phyloP scores from a whole-genome alignment of 2,113 vertebrate species.

The Ondatra zibethicus region DNA sequence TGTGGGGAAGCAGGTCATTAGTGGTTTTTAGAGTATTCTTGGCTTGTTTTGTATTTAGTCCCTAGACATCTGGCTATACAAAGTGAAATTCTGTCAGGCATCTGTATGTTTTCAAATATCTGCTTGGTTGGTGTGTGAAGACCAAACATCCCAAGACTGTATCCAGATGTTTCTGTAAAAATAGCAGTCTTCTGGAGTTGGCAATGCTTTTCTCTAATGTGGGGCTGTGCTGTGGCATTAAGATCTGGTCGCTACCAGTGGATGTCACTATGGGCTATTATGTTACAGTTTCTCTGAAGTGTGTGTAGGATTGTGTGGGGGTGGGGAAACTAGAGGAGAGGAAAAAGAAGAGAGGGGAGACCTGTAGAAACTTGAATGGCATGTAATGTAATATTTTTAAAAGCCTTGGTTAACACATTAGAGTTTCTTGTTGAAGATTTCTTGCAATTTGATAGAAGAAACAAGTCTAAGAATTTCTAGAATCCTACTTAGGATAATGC shows the following conservation, averaged over 20 bases:
- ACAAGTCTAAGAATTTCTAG: slow-evolving; percentile 64
- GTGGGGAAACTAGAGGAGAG: not conserved
- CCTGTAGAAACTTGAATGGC: slow-evolving; percentile 45
- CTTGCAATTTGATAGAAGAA: slow-evolving; percentile 41
- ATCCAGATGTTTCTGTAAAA: slow-evolving; percentile 68
- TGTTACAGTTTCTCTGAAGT: slow-evolving; percentile 63
- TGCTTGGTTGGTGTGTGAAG: slow-evolving; percentile 59
- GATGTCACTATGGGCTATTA: slow-evolving; percentile 81
- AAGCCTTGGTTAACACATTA: slow-evolving; percentile 14
- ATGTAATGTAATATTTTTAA: not conserved
- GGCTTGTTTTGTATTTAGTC: slow-evolving; percentile 56
- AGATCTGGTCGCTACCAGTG: slow-evolving; percentile 71
- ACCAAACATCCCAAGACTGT: slow-evolving; percentile 38
- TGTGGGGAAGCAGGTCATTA: slow-evolving; percentile 35
- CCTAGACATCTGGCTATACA: slow-evolving; percentile 56
- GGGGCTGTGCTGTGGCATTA: slow-evolving; percentile 40
- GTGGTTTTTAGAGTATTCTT: slow-evolving; percentile 53
- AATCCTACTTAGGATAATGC: slow-evolving; percentile 53
- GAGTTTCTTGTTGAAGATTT: slow-evolving; percentile 50
- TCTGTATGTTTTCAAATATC: slow-evolving; percentile 66
- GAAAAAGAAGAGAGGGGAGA: not conserved
- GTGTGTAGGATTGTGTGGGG: slow-evolving; percentile 29
- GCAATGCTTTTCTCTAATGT: slow-evolving; percentile 49
- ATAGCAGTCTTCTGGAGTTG: slow-evolving; percentile 40
- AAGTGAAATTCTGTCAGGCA: slow-evolving; percentile 58